Evolutionary conservation across 2,113 vertebrate genomes (phyloP).

Genomic region (Cyprinus carpio): DNA sequence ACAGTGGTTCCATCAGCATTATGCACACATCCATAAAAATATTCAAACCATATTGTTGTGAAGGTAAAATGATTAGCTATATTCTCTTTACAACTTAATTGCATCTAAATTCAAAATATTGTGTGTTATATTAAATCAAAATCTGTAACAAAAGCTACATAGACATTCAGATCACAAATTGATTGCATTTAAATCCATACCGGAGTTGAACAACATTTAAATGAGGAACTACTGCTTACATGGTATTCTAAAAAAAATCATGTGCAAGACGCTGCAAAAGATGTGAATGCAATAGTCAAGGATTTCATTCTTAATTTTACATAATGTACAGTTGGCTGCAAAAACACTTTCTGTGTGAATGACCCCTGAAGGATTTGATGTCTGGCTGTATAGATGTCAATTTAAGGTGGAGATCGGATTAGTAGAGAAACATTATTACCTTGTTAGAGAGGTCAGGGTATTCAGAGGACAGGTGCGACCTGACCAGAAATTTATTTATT

Average conservation of each 20-base stretch:
- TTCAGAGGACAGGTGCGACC: neutral
- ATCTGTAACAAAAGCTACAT: neutral
- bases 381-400: neutral
- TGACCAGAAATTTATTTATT: neutral
- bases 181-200: neutral
- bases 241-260: neutral
- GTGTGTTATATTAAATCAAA: neutral
- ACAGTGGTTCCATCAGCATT: neutral
- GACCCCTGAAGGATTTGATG: neutral
- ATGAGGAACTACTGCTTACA: too few species aligned
- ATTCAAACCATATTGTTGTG: neutral
- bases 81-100: neutral
- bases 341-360: neutral
- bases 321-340: neutral
- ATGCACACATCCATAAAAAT: neutral
- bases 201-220: neutral
- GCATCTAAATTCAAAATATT: neutral
- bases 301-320: neutral
- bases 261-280: neutral
- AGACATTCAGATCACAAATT: neutral
- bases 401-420: neutral
- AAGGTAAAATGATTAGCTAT: neutral
- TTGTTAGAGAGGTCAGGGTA: neutral
- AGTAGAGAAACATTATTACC: neutral
- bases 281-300: neutral